Percentiles rank a stretch among this genome's conserved stretches.
Conservation (phyloP, 2,113 vertebrate genomes). For the Carollia perspicillata region DNA sequence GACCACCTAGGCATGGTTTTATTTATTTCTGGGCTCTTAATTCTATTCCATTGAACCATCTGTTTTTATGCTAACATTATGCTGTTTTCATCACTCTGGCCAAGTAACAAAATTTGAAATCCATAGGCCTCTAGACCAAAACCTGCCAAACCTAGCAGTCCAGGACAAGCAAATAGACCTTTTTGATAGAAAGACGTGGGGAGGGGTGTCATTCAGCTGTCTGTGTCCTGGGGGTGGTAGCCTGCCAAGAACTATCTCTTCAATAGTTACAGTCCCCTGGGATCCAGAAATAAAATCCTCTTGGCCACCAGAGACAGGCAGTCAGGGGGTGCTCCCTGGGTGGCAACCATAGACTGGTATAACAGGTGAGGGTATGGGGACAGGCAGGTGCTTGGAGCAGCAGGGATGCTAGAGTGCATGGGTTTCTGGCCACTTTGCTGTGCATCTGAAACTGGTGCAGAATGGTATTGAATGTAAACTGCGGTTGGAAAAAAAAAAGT, state of each 20-base stretch:
- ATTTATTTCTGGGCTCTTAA: not conserved
- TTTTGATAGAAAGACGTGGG: not conserved
- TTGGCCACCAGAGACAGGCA: not conserved
- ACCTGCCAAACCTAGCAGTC: no score
- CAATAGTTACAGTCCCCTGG: not conserved
- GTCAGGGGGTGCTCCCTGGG: not conserved
- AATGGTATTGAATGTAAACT: not conserved
- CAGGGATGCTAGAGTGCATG: not conserved
- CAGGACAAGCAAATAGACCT: not conserved
- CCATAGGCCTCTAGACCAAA: not conserved
- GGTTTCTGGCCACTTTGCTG: not conserved
- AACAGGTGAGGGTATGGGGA: not conserved
- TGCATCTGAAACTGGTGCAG: not conserved
- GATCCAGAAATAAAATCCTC: not conserved
- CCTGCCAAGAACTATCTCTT: not conserved
- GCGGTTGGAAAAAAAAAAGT: not conserved
- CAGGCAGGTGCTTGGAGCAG: not conserved
- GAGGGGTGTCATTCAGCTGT: not conserved
- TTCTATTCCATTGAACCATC: not conserved
- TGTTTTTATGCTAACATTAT: not conserved
- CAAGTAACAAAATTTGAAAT: not conserved
- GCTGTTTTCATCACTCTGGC: not conserved
- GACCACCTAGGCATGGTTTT: not conserved
- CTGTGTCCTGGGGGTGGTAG: not conserved
- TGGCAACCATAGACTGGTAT: not conserved